These are phyloP conservation scores for Neosalanx taihuensis DNA, from an alignment of 2,797 vertebrate species.

Conservation along the genomic window DNA sequence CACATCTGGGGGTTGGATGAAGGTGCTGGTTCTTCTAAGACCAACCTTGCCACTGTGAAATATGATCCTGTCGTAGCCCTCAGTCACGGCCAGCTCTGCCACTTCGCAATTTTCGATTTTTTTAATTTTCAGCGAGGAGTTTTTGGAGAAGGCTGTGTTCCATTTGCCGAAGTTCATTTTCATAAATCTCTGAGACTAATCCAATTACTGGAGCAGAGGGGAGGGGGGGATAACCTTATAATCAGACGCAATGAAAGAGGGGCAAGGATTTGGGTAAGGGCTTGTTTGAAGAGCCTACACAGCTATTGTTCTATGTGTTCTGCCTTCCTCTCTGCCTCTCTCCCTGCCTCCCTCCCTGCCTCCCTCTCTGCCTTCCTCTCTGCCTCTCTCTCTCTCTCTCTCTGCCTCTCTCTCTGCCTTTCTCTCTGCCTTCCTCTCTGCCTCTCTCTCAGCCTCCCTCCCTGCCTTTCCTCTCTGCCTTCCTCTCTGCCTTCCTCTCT, in stretches of 20 bases:
- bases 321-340: constrained; percentile 41
- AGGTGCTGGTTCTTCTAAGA: constrained; percentile 24
- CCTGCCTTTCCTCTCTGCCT: not conserved
- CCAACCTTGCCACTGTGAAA: constrained; percentile 31
- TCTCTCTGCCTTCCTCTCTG: constrained; percentile 42
- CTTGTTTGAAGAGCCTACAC: constrained; percentile 76
- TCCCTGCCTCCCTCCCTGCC: not conserved
- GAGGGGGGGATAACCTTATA: constrained; percentile 80
- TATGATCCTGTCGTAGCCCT: constrained; percentile 19
- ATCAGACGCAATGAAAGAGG: constrained; percentile 76
- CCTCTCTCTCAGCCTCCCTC: constrained; percentile 69
- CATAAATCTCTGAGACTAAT: constrained; percentile 84
- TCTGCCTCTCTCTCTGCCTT: constrained; percentile 11
- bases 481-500: not conserved
- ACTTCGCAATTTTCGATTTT: constrained; percentile 61
- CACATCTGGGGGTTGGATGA: constrained; percentile 29
- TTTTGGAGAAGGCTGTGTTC: constrained; percentile 56
- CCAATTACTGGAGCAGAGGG: constrained; percentile 78
- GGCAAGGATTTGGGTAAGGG: constrained; percentile 73
- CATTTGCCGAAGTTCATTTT: constrained; percentile 77
- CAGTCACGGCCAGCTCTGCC: constrained; percentile 26
- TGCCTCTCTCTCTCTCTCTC: not conserved
- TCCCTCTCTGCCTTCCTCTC: constrained; percentile 15
- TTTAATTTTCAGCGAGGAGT: constrained; percentile 47
- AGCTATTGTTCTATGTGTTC: constrained; percentile 75